Percentiles rank a stretch among this genome's conserved stretches.
These are phyloP conservation scores for Coleophora flavipennella DNA, from an alignment of 2,888 invertebrate species.

Conservation along the genomic window DNA sequence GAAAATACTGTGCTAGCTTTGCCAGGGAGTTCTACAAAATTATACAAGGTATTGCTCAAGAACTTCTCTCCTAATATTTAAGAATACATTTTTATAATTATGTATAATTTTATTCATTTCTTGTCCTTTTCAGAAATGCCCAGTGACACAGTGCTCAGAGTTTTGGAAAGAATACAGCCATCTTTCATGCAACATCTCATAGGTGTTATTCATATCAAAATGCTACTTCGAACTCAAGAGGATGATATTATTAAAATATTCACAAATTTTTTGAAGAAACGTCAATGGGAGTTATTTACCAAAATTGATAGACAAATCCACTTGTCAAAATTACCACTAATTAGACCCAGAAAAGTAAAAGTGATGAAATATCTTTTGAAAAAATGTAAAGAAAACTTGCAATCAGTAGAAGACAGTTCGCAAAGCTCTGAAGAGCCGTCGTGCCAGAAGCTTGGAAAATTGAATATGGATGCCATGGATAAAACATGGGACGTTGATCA, in stretches of 20 bases:
- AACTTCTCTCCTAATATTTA: too few relatives aligned
- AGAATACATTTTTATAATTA: too few relatives aligned
- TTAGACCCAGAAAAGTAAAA: slow-evolving; percentile 24
- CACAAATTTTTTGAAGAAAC: slow-evolving; percentile 31
- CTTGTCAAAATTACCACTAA: slow-evolving; percentile 20
- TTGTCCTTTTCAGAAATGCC: slow-evolving; percentile 24
- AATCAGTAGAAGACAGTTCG: background rate
- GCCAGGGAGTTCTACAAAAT: slow-evolving; percentile 47
- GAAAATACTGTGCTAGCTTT: slow-evolving; percentile 39
- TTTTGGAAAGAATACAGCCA: slow-evolving; percentile 49
- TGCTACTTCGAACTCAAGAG: slow-evolving; percentile 29
- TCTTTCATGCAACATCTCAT: slow-evolving; percentile 44
- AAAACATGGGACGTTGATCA: slow-evolving; percentile 15
- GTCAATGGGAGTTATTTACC: slow-evolving; percentile 31
- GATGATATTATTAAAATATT: slow-evolving; percentile 35
- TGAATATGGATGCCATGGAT: background rate
- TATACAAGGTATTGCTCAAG: slow-evolving; percentile 40
- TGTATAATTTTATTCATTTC: too few relatives aligned
- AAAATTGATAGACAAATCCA: slow-evolving; percentile 19
- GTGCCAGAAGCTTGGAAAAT: background rate
- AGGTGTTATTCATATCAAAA: slow-evolving; percentile 32
- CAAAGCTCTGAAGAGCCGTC: too few relatives aligned
- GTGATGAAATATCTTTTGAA: slow-evolving; percentile 28
- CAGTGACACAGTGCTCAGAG: slow-evolving; percentile 32
- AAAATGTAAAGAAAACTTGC: slow-evolving; percentile 17